Percentiles rank a stretch among this genome's conserved stretches.
phyloP scores from a whole-genome alignment of 2,888 invertebrate genomes.

The Nasonia oneida region DNA sequence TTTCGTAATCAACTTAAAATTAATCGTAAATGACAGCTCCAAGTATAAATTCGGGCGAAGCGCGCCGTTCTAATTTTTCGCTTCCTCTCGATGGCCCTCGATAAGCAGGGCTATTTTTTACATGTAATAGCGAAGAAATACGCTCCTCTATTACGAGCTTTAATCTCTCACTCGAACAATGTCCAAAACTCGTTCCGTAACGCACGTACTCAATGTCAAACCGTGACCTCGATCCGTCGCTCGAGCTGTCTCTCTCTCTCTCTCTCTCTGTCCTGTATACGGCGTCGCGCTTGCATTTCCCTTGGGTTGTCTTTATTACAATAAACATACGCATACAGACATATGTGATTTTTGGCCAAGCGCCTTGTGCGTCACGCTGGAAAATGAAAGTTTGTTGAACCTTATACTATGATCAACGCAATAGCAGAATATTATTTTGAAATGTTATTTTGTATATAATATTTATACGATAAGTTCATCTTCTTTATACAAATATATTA shows the following conservation, averaged over 20 bases:
- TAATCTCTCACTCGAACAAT: conserved; percentile 7
- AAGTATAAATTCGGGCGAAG: neutral
- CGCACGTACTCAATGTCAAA: conserved; percentile 17
- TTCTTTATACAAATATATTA: conserved; percentile 48
- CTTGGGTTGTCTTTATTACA: conserved; percentile 40
- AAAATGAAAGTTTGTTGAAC: conserved; percentile 53
- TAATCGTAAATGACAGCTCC: conserved; percentile 14
- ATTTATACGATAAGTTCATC: conserved; percentile 51
- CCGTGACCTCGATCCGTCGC: conserved; percentile 35
- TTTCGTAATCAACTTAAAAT: conserved; percentile 9
- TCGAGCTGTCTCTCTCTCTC: neutral
- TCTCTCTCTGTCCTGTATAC: neutral
- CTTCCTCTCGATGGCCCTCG: conserved; percentile 24
- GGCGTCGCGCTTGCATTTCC: conserved; percentile 51
- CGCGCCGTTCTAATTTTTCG: conserved; percentile 12
- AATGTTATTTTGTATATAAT: conserved; percentile 59
- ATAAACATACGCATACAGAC: neutral
- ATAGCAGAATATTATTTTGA: conserved; percentile 54
- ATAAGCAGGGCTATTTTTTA: neutral
- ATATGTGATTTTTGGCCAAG: conserved; percentile 27
- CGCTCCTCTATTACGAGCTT: conserved; percentile 19
- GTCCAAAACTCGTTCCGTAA: conserved; percentile 32
- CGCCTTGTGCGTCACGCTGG: conserved; percentile 12
- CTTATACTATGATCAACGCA: conserved; percentile 37
- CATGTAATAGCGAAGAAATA: neutral